Base-by-base conservation (phyloP, 2,797 vertebrate genomes). In the Bovichtus diacanthus region DNA sequence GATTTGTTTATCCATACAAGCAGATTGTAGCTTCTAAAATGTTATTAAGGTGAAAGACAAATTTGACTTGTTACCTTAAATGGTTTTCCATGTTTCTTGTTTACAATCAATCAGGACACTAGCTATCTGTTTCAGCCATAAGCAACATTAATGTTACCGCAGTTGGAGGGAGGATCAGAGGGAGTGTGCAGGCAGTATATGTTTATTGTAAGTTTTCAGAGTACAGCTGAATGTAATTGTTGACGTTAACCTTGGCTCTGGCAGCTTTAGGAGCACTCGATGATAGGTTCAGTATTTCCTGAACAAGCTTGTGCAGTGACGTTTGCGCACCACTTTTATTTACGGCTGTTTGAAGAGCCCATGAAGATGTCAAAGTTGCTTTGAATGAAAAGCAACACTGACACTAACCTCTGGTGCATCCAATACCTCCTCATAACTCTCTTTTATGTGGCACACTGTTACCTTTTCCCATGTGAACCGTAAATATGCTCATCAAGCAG, bases 391-490 rank as follows among this genome's bases (percentile, higher is more conserved):
- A 88, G 89, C 83, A 86, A 92, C 36, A 59, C 90, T 91, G 91
- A 93, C 92, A 87, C 87, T 90, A 93, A 94, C 86, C 90, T 91
- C 91, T 85, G 84, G 80, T 66, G 77, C 87, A 83, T 94, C 88
- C 83, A 80, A 51, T 67, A 54, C 70, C 89, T 92, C 91, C 90
- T 90, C 92, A 88, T 95, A 94, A 94, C 79, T 94, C 92, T 90
- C 43, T 90, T 93, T 93, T 93, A 94, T 93, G 77, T 85, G 73
- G 88, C 87, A 83, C 83, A 84, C 87, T 82, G 84, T 89, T 93
- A 88, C 88, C 70, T 87, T 86, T 92, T 93, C 90, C 92, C 93
- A 91, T 18, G 89, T 93, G 92, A 93, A 91, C 75, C 55, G 82
- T 82, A 74, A 92, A 91, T 27, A 38, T 6, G 11, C 82, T 66